Evolutionary conservation across 1,140 invertebrate genomes (phyloP), one percentile per base, ranked within the genome.

Genomic region (Cyphomyrmex costatus): DNA sequence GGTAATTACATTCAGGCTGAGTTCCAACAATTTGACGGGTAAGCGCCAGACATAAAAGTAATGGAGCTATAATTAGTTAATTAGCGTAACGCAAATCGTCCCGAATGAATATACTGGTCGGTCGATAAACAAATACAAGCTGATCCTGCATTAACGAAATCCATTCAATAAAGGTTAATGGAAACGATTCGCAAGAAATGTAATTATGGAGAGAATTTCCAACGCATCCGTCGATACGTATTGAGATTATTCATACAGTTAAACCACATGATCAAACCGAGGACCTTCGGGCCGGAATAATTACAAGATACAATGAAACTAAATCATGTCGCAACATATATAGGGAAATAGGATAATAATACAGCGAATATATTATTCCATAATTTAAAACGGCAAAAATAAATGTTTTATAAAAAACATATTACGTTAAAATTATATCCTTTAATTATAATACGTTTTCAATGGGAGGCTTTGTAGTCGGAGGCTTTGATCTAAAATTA

Each of bases 201-300:
- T 33, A 82, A 82, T 83, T 83, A 83, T 83, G 24, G 79, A 73
- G 36, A 70, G 70, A 83, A 53, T 83, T 73, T 73, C 79, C 36
- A 60, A 46, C 36, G 53, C 53, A 73, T 46, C 8, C 53, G 36
- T 73, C 36, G 36, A 49, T 83, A 83, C 5, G 36, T 60, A 82
- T 82, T 51, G 79, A 58, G 53, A 83, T 83, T 83, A 83, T 74
- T 74, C 51, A 24, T 73, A 83, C 24, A 24, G 21, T 58, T 71
- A 73, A 82, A 82, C 53, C 79, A 36, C 79, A 73, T 73, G 33
- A 82, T 73, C 36, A 46, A 49, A 83, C 53, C 42, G 27, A 60
- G 53, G 4, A 56, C 36, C 53, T 83, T 60, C 53, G 36, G 19
- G 36, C 30, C 68, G n/a, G 36, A 60, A 83, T 83, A 83, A 83